These are phyloP conservation scores for Boulengeromyrus knoepffleri DNA, from an alignment of 2,113 vertebrate species.

Conservation along the genomic window DNA sequence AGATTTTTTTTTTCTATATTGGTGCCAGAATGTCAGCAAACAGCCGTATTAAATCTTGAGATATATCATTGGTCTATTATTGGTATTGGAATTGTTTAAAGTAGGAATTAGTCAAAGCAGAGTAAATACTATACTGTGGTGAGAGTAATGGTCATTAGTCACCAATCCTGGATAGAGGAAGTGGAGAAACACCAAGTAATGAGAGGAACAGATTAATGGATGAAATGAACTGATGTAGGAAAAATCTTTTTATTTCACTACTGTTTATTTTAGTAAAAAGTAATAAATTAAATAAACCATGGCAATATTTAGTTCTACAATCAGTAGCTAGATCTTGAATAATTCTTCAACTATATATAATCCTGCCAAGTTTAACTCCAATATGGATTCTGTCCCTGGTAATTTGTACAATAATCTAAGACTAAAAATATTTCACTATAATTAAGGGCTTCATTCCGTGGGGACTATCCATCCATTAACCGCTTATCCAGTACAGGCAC, in stretches of 20 bases:
- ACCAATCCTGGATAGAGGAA: neutral
- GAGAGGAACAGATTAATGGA: neutral
- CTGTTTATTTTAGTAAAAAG: neutral
- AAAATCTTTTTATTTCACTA: neutral
- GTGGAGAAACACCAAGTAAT: neutral
- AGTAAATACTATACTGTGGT: neutral
- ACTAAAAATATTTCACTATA: slow-evolving; percentile 1
- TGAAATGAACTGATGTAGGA: neutral
- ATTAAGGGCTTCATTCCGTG: neutral
- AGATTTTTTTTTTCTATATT: neutral
- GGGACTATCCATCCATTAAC: neutral
- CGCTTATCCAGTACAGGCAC: neutral
- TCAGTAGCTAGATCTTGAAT: neutral
- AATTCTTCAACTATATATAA: neutral
- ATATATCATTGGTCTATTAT: neutral
- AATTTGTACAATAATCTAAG: neutral
- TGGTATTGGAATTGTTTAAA: neutral
- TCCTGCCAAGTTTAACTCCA: neutral
- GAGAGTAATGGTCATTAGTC: neutral
- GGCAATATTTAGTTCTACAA: neutral
- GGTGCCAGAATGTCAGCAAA: neutral
- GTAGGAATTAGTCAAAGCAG: neutral
- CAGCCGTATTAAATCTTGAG: neutral
- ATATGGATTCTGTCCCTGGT: neutral
- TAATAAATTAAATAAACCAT: neutral